Conservation (phyloP, 2,888 invertebrate species). For the Glaucopsyche alexis region DNA sequence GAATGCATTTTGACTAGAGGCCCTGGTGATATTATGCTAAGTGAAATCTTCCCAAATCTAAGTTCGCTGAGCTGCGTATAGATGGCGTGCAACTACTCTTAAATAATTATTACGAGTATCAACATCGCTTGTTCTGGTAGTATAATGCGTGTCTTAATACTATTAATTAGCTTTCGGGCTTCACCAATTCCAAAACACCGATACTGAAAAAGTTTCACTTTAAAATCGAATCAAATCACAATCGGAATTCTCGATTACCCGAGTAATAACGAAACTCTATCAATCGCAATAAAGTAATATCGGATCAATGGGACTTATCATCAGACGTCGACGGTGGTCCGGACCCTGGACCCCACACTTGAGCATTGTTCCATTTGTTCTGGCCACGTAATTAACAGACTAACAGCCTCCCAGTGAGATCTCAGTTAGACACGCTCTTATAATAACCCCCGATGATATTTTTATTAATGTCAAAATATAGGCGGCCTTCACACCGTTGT, state of each 20-base stretch:
- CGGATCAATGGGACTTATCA: slow-evolving; percentile 22
- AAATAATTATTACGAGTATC: background rate
- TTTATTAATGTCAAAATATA: slow-evolving; percentile 80
- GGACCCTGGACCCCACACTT: slow-evolving; percentile 66
- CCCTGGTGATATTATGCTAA: too few species aligned
- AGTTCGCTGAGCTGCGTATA: background rate
- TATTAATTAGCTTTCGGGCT: too few species aligned
- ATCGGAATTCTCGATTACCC: slow-evolving; percentile 1
- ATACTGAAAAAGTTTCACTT: too few species aligned
- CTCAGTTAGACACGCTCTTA: slow-evolving; percentile 78
- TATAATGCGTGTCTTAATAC: too few species aligned
- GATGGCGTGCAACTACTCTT: background rate
- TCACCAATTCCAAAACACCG: too few species aligned
- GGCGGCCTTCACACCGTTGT: slow-evolving; percentile 58
- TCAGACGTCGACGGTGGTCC: slow-evolving; percentile 59
- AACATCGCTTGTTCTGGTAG: too few species aligned
- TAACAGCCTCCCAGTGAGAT: slow-evolving; percentile 76
- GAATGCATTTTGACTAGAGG: too few species aligned
- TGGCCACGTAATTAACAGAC: slow-evolving; percentile 77
- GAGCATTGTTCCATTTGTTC: slow-evolving; percentile 75
- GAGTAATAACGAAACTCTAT: background rate
- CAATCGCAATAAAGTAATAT: slow-evolving; percentile 15
- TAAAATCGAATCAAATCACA: background rate
- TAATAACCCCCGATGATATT: slow-evolving; percentile 78
- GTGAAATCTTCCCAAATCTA: background rate